Evolutionary conservation across 2,888 invertebrate genomes (phyloP), one percentile per base, ranked within the genome.

Genomic region (Meiosimyza platycephala): DNA sequence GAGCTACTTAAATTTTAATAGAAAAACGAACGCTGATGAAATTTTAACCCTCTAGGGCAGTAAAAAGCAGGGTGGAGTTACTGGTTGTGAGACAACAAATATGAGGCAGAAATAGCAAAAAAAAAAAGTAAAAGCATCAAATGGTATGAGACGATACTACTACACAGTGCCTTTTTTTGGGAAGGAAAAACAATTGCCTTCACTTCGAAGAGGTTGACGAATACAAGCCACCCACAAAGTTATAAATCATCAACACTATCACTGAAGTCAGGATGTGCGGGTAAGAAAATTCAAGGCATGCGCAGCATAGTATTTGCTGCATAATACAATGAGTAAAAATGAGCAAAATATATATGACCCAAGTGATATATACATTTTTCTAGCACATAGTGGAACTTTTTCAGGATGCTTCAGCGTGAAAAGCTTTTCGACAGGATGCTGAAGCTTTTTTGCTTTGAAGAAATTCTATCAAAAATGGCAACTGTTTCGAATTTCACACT

Each of bases 241-340:
- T 40, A 63, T 62, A 54, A 70, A 54, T 54, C 62, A 63, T 52
- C 52, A 15, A n/a, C 22, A 9, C 40, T 40, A 7, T 16, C 18
- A 64, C 13, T 18, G 6, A 55, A 28, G 11, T 18, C 15, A 40
- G 40, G 66, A 33, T 40, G 33, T 13, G 54, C 11, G 18, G 52
- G 16, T 28, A 3, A 9, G 22, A 51, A 6, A 28, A 54, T 9
- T n/a, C 13, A 40, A 22, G 54, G 54, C 70, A 70, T 70, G 70
- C 82, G 82, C 83, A 83, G 79, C 81, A 82, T 79, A 72, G 77
- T 13, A 7, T 57, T 12, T 4, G 2, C 6, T 7, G 11, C 12
- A 28, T 18, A 28, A 11, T 15, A 57, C 22, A 28, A 57, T 28
- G 28, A 57, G 57, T 57, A 13, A 11, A 18, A 57, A 28, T 28